phyloP scores from a whole-genome alignment of 2,888 invertebrate genomes.

The Creontiades dilutus region DNA sequence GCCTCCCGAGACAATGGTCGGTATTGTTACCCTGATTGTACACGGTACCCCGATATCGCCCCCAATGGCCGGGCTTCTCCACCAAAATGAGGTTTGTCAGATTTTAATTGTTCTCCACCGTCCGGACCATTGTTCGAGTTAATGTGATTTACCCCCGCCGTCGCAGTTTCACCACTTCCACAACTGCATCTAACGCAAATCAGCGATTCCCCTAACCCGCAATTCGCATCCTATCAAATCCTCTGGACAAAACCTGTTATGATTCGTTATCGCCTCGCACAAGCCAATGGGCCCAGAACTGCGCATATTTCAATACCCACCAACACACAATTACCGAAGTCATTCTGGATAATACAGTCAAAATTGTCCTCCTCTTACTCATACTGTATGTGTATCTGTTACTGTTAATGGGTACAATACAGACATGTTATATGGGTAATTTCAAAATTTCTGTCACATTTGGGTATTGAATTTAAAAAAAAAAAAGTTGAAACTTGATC shows the following conservation, averaged over 20 bases:
- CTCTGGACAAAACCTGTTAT: neutral
- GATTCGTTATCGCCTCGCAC: slow-evolving; percentile 21
- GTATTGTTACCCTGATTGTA: slow-evolving; percentile 67
- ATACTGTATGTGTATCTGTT: too few relatives aligned
- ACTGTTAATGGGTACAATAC: too few relatives aligned
- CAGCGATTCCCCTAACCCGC: slow-evolving; percentile 26
- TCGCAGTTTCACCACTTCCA: neutral
- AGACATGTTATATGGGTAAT: too few relatives aligned
- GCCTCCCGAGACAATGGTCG: slow-evolving; percentile 43
- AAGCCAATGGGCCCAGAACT: neutral
- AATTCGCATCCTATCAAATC: slow-evolving; percentile 17
- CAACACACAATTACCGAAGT: too few relatives aligned
- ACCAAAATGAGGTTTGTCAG: slow-evolving; percentile 71
- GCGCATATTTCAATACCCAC: neutral
- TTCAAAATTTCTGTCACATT: too few relatives aligned
- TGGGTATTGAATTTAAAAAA: too few relatives aligned
- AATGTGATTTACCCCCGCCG: slow-evolving; percentile 65
- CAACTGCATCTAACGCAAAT: slow-evolving; percentile 28
- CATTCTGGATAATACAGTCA: too few relatives aligned
- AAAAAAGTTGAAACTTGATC: too few relatives aligned
- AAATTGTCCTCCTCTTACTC: too few relatives aligned
- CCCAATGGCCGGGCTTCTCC: slow-evolving; percentile 12
- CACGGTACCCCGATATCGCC: slow-evolving; percentile 55
- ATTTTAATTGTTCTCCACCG: slow-evolving; percentile 66
- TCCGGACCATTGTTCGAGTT: slow-evolving; percentile 43